A percentile compares a stretch with the other conserved stretches of the same genome.
Evolutionary conservation across 2,888 invertebrate genomes (phyloP).

Genomic region (Rhogogaster chlorosoma): DNA sequence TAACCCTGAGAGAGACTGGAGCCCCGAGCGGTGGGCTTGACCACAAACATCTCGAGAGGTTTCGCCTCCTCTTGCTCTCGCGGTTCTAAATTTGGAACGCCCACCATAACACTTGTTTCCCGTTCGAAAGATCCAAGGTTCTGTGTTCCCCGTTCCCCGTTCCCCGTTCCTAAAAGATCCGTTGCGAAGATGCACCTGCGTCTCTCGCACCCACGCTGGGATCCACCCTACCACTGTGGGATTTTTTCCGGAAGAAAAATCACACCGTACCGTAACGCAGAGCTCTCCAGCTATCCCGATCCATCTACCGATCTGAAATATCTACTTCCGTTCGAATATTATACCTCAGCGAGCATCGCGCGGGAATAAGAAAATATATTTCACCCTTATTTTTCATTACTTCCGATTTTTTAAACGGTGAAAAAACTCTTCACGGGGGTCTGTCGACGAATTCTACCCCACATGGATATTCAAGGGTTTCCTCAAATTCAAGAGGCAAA

Average conservation of each 20-base stretch:
- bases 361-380: neutral
- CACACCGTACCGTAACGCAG: neutral
- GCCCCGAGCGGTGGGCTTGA: conserved; percentile 65
- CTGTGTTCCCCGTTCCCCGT: conserved; percentile 40
- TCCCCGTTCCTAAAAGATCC: conserved; percentile 61
- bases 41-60: conserved; percentile 70
- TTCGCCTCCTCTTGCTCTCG: conserved; percentile 56
- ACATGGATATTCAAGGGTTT: neutral
- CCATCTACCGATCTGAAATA: conserved; percentile 62
- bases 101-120: conserved; percentile 64
- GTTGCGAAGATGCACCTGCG: conserved; percentile 70
- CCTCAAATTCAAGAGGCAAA: neutral
- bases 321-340: conserved; percentile 66
- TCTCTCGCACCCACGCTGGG: conserved; percentile 64
- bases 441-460: neutral
- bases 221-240: conserved; percentile 57
- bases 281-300: neutral
- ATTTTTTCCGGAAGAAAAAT: conserved; percentile 53
- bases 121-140: conserved; percentile 20
- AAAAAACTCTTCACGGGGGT: neutral
- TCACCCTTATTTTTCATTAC: neutral
- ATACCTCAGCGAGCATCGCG: neutral
- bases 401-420: neutral
- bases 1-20: conserved; percentile 64
- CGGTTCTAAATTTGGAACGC: conserved; percentile 72